Evolutionary conservation across 2,113 vertebrate genomes (phyloP).

Genomic region (Thalassoma bifasciatum): DNA sequence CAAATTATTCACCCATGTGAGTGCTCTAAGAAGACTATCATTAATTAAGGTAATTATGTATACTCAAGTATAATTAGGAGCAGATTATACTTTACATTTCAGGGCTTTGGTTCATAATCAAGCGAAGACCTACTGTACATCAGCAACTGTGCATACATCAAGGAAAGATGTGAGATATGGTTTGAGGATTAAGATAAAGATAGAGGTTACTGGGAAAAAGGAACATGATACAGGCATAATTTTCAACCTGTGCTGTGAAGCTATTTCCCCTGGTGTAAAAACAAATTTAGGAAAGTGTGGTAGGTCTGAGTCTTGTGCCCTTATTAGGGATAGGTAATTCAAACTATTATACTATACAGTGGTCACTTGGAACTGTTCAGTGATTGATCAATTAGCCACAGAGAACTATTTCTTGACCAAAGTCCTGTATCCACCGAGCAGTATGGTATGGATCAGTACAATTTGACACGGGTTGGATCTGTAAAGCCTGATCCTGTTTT

Average conservation of each 20-base stretch:
- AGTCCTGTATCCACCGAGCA: no score
- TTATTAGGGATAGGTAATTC: no score
- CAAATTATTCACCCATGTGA: slow-evolving; percentile 48
- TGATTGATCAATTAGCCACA: no score
- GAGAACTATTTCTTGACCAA: no score
- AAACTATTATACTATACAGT: no score
- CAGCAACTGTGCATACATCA: slow-evolving; percentile 38
- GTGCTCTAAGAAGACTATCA: slow-evolving; percentile 36
- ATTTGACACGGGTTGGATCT: no score
- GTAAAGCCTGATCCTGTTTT: no score
- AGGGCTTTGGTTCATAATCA: slow-evolving; percentile 34
- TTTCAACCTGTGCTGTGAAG: not conserved
- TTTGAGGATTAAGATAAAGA: not conserved
- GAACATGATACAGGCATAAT: not conserved
- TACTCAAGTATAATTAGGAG: slow-evolving; percentile 50
- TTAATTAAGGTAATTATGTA: slow-evolving; percentile 50
- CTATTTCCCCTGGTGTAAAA: not conserved
- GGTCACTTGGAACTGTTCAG: no score
- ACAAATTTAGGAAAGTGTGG: not conserved
- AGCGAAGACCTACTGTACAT: slow-evolving; percentile 18
- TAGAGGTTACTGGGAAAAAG: not conserved
- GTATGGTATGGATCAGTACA: no score
- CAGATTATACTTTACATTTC: slow-evolving; percentile 58
- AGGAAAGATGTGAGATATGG: slow-evolving; percentile 2
- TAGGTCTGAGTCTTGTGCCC: no score